Evolutionary conservation across 2,113 vertebrate species (phyloP), one percentile per base, ranked within the genome.

Genomic region (Raja brachyura): DNA sequence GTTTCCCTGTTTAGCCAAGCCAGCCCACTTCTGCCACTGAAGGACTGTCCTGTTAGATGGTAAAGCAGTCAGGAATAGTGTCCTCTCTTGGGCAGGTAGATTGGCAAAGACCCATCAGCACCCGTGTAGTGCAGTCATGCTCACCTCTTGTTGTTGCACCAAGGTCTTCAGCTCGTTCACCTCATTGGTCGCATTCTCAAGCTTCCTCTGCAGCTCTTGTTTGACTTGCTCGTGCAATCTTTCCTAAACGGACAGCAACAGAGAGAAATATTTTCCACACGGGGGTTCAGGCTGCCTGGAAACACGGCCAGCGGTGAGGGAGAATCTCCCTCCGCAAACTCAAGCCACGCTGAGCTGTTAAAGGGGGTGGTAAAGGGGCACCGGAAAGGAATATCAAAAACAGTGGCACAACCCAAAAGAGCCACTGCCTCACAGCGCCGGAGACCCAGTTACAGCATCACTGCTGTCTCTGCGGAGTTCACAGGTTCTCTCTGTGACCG

Each of bases 111-210:
- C 28, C 83, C 16, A 31, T 61, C 0, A 1, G n/a, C 11, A 61
- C 0, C 3, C 4, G 11, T 1, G 0, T 13, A 6, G 28, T 22
- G 39, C 54, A 18, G 13, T 13, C 5, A 93, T 9, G 5, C 76
- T 96, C 95, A 98, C 99, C 96, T 97, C 97, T 93, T 97, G 96
- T 94, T 97, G 97, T 95, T 97, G 97, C 95, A 99, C 93, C 93
- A 96, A 96, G 79, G 96, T 96, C 95, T 97, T 97, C 93, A 97
- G 94, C 94, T 98, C 97, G 93, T 95, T 96, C 93, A 97, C 93
- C 93, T 98, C 96, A 94, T 97, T 98, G 93, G 96, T 94, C 93
- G 96, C 93, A 78, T 94, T 95, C 93, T 99, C 97, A 0, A 95
- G 95, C 78, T 95, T 97, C 93, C 96, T 95, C 73, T 98, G 96